Conservation (phyloP, 2,888 invertebrate species). For the Andrena chrysosceles region DNA sequence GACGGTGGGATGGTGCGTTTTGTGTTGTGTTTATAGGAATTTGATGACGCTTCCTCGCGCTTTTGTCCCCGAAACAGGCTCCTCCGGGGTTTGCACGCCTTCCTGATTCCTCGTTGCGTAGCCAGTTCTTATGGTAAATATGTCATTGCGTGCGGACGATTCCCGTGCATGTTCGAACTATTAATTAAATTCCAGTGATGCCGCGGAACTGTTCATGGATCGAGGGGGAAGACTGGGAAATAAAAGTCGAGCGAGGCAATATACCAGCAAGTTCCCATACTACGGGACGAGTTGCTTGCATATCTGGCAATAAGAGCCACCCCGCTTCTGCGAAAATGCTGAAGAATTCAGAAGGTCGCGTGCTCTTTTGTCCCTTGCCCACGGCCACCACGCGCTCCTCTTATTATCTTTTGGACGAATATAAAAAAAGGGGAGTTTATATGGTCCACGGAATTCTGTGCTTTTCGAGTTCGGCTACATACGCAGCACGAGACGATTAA, state of each 20-base stretch:
- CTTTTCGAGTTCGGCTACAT: neutral
- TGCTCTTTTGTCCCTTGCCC: neutral
- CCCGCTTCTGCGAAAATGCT: neutral
- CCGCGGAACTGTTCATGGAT: conserved; percentile 7
- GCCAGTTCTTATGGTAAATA: neutral
- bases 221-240: neutral
- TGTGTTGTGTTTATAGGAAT: neutral
- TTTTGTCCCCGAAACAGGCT: neutral
- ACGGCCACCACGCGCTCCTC: neutral
- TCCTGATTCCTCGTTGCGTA: neutral
- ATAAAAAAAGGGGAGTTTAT: neutral
- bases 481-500: too few species aligned
- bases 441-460: neutral
- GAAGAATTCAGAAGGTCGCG: conserved; percentile 11
- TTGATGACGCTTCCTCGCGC: neutral
- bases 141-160: neutral
- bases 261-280: conserved; percentile 20
- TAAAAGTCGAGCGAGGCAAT: conserved; percentile 24
- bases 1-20: neutral
- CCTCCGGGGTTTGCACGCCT: neutral
- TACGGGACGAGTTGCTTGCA: conserved; percentile 10
- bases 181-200: conserved; percentile 43
- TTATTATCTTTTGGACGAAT: neutral
- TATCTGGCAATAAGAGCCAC: conserved; percentile 4
- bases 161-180: conserved; percentile 3